Conservation (phyloP, 1,140 invertebrate genomes). For the Drosophila teissieri region DNA sequence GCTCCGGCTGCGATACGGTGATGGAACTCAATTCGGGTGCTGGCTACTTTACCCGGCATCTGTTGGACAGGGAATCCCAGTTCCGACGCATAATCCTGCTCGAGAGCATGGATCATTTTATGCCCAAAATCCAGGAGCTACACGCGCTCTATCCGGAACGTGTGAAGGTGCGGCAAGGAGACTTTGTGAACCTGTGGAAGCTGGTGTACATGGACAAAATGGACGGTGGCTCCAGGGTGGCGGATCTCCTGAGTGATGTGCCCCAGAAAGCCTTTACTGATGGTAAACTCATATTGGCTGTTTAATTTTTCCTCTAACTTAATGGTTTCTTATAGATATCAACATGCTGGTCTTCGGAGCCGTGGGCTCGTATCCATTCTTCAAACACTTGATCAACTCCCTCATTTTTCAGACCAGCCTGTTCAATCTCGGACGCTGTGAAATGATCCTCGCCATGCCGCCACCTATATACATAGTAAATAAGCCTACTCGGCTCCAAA, state of each 20-base stretch:
- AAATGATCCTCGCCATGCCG: slow-evolving; percentile 86
- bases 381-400: slow-evolving; percentile 86
- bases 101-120: slow-evolving; percentile 85
- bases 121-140: slow-evolving; percentile 63
- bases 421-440: slow-evolving; percentile 85
- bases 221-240: slow-evolving; percentile 86
- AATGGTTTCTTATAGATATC: slow-evolving; percentile 57
- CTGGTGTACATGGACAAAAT: slow-evolving; percentile 86
- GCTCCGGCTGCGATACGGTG: slow-evolving; percentile 77
- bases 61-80: slow-evolving; percentile 80
- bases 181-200: slow-evolving; percentile 86
- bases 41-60: slow-evolving; percentile 85
- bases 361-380: slow-evolving; percentile 85
- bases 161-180: slow-evolving; percentile 80
- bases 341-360: slow-evolving; percentile 86
- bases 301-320: background rate
- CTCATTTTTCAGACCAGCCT: slow-evolving; percentile 86
- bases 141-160: slow-evolving; percentile 73
- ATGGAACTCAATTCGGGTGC: slow-evolving; percentile 86
- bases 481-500: background rate
- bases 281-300: slow-evolving; percentile 25
- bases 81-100: slow-evolving; percentile 83
- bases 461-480: slow-evolving; percentile 86
- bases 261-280: slow-evolving; percentile 60
- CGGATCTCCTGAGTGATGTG: slow-evolving; percentile 85